phyloP scores from a whole-genome alignment of 2,113 vertebrate genomes.

The Gymnorhina tibicen region DNA sequence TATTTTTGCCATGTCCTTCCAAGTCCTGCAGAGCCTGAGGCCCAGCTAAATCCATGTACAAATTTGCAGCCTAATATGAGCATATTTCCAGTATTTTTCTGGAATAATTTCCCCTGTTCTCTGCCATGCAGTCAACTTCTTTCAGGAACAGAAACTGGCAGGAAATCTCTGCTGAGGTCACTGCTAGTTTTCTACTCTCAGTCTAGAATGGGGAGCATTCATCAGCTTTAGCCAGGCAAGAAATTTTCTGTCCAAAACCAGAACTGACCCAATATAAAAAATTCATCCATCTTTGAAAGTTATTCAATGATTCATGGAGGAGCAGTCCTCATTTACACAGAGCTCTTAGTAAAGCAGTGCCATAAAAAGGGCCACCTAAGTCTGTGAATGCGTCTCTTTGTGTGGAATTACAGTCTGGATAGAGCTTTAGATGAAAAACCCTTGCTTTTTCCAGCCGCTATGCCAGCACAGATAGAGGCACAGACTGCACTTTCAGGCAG shows the following conservation, averaged over 20 bases:
- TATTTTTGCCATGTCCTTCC: background rate
- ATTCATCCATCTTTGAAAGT: background rate
- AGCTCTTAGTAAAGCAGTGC: background rate
- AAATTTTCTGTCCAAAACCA: background rate
- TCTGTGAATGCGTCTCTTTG: background rate
- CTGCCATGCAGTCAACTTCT: background rate
- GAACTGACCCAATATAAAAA: background rate
- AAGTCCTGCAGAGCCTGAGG: background rate
- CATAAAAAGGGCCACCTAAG: background rate
- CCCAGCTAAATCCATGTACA: background rate
- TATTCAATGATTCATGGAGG: background rate
- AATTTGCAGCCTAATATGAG: background rate
- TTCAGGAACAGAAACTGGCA: background rate
- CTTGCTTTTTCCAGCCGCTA: background rate
- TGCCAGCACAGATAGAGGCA: background rate
- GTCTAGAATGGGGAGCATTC: background rate
- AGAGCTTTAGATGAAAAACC: background rate
- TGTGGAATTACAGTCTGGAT: background rate
- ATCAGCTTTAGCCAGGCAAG: background rate
- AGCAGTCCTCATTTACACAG: background rate
- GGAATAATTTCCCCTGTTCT: background rate
- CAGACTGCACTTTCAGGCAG: background rate
- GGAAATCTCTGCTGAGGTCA: background rate
- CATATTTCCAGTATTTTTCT: background rate
- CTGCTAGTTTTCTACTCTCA: background rate